Percentiles rank a stretch among this genome's conserved stretches.
These are phyloP conservation scores for Gonioctena quinquepunctata DNA, from an alignment of 1,140 invertebrate species.

Conservation along the genomic window DNA sequence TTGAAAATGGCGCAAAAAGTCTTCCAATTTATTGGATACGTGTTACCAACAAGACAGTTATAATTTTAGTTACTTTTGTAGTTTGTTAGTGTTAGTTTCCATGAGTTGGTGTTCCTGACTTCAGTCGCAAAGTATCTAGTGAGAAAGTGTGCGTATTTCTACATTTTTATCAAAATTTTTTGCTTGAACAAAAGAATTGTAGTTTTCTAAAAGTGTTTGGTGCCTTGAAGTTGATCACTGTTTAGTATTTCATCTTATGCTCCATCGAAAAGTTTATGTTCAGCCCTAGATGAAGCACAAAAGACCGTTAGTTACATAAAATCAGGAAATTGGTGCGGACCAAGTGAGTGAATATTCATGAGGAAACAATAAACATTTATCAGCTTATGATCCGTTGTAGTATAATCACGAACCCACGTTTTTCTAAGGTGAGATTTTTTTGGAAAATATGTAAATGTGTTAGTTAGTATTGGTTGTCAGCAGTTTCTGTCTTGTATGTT, in stretches of 20 bases:
- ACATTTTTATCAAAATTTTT: constrained; percentile 21
- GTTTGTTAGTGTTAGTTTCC: not conserved
- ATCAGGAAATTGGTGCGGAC: constrained; percentile 17
- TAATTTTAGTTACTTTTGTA: not conserved
- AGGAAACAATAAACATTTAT: constrained; percentile 17
- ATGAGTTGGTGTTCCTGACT: not conserved
- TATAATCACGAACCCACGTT: not conserved
- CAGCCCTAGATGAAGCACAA: constrained; percentile 9
- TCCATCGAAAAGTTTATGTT: not conserved
- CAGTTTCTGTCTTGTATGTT: constrained; percentile 7
- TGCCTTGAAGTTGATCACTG: not conserved
- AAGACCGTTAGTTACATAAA: constrained; percentile 26
- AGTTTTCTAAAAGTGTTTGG: not conserved
- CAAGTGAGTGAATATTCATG: constrained; percentile 10
- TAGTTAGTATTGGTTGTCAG: constrained; percentile 6
- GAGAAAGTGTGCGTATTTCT: constrained; percentile 18
- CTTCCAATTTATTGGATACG: not conserved
- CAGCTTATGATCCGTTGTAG: not conserved
- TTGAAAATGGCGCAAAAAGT: too few species aligned
- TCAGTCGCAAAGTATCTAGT: not conserved
- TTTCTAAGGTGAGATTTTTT: not conserved
- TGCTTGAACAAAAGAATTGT: not conserved
- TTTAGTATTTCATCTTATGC: not conserved
- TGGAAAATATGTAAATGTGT: not conserved
- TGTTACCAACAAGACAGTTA: not conserved